These are phyloP conservation scores for Cecropterus lyciades DNA, from an alignment of 1,140 invertebrate species.

Conservation along the genomic window DNA sequence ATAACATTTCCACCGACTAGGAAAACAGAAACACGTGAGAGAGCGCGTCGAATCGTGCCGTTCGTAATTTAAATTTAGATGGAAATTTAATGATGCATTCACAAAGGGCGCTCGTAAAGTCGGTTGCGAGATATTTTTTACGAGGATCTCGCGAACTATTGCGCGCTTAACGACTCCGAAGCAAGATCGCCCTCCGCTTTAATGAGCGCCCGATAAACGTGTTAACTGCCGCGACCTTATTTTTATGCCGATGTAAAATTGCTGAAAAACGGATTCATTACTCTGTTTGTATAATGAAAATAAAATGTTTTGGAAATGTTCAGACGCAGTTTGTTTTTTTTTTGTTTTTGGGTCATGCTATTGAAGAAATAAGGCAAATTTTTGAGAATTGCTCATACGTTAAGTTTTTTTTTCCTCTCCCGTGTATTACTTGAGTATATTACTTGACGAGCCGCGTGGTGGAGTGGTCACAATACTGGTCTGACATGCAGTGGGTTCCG, in stretches of 20 bases:
- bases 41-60: slow-evolving; percentile 77
- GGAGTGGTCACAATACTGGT: too few species aligned
- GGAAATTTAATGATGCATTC: slow-evolving; percentile 83
- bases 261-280: slow-evolving; percentile 80
- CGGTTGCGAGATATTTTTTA: slow-evolving; percentile 84
- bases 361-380: too few species aligned
- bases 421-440: too few species aligned
- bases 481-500: too few species aligned
- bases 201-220: slow-evolving; percentile 84
- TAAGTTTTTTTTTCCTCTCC: too few species aligned
- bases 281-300: slow-evolving; percentile 29
- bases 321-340: slow-evolving; percentile 4
- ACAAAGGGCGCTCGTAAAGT: slow-evolving; percentile 84
- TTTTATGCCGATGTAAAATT: slow-evolving; percentile 82
- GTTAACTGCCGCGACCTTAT: slow-evolving; percentile 83
- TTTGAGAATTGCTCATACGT: too few species aligned
- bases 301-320: slow-evolving; percentile 14
- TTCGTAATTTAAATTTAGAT: slow-evolving; percentile 84
- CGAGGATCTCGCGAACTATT: slow-evolving; percentile 84
- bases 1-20: slow-evolving; percentile 83
- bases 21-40: slow-evolving; percentile 82
- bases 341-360: neutral
- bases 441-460: too few species aligned
- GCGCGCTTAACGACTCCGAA: slow-evolving; percentile 83
- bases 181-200: slow-evolving; percentile 81